Evolutionary conservation across 2,888 invertebrate species (phyloP).

Genomic region (Drosophila mettleri): DNA sequence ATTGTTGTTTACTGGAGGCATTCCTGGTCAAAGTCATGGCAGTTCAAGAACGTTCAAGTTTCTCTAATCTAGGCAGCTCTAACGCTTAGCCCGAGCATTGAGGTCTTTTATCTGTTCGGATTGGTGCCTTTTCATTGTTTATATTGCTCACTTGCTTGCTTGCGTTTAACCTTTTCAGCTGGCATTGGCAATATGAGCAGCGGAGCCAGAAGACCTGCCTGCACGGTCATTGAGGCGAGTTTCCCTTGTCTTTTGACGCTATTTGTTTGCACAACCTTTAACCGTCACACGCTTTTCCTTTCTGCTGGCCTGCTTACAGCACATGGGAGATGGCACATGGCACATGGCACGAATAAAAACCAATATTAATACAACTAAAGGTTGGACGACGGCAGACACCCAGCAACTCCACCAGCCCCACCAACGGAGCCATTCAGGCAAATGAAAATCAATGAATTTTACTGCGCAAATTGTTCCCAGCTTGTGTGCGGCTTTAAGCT

Average conservation of each 20-base stretch:
- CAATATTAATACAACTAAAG: slow-evolving; percentile 69
- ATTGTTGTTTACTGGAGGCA: neutral
- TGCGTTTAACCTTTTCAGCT: slow-evolving; percentile 67
- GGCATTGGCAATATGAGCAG: slow-evolving; percentile 28
- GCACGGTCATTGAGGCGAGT: slow-evolving; percentile 40
- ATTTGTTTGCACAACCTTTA: slow-evolving; percentile 76
- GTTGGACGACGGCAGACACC: slow-evolving; percentile 19
- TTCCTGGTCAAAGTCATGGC: neutral
- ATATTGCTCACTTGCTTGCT: slow-evolving; percentile 75
- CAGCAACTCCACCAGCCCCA: neutral
- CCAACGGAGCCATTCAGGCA: slow-evolving; percentile 28
- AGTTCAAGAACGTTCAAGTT: slow-evolving; percentile 16
- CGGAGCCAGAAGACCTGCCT: slow-evolving; percentile 40
- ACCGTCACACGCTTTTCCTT: slow-evolving; percentile 12
- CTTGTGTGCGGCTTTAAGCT: slow-evolving; percentile 31
- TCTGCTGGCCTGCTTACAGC: slow-evolving; percentile 40
- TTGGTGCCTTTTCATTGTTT: slow-evolving; percentile 66
- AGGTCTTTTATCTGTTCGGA: slow-evolving; percentile 59
- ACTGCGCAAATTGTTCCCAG: slow-evolving; percentile 52
- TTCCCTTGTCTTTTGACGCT: slow-evolving; percentile 71
- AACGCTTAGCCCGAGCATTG: slow-evolving; percentile 19
- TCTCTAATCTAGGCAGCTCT: slow-evolving; percentile 31
- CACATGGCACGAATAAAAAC: slow-evolving; percentile 42
- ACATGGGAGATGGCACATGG: slow-evolving; percentile 33
- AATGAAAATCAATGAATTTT: slow-evolving; percentile 73